Evolutionary conservation across 2,113 vertebrate genomes (phyloP), one percentile per base, ranked within the genome.

Genomic region (Baryphthengus martii): DNA sequence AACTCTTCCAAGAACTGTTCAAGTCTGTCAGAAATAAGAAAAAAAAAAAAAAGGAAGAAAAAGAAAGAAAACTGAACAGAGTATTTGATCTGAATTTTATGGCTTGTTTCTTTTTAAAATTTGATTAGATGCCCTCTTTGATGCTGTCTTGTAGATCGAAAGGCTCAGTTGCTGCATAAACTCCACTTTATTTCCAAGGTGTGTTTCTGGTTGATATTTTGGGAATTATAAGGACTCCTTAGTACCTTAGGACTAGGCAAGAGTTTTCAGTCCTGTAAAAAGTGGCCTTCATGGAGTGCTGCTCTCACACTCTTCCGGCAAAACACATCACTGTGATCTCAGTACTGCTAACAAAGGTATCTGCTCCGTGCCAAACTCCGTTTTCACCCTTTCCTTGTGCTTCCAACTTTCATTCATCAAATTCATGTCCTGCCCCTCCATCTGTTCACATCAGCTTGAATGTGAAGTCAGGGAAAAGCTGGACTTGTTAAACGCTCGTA

Each of bases 61-160:
- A n/a, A n/a, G n/a, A n/a, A n/a, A n/a, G n/a, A n/a, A n/a, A n/a
- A n/a, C n/a, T n/a, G n/a, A n/a, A n/a, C 42, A n/a, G 28, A 70
- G 37, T 8, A 55, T 77, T 90, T 85, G 53, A 79, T 62, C 37
- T 80, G 42, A 90, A 52, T 86, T 93, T 92, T 86, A 71, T 55
- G 50, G 42, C 20, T 93, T 82, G 19, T 61, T 91, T 84, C 78
- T 91, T 58, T 88, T 77, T 10, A 90, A 93, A 83, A 74, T 74
- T 66, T 90, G 1, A 79, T 93, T 67, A 86, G 50, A 90, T 90
- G 3, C 45, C 35, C 62, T 85, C 49, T 80, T 93, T 77, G 59
- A 86, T 92, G 73, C 63, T 67, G 55, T 58, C 75, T 55, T 45
- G 55, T 50, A 77, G 67, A 62, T 53, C 1, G 2, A 77, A 92